phyloP scores from a whole-genome alignment of 1,140 invertebrate species.

The Aphis gossypii region DNA sequence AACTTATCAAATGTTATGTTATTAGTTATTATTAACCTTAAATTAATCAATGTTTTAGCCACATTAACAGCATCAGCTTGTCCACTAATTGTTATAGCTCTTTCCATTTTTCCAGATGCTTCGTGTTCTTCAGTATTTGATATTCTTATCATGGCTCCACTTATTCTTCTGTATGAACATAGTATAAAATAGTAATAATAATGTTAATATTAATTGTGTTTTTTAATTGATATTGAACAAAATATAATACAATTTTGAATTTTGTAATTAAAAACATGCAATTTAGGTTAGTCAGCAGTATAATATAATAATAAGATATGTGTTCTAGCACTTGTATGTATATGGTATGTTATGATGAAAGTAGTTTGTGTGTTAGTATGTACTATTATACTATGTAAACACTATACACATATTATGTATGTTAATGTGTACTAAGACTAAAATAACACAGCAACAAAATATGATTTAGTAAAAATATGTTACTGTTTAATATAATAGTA shows the following conservation, averaged over 20 bases:
- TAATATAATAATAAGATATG: background rate
- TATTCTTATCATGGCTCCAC: slow-evolving; percentile 76
- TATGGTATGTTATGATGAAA: background rate
- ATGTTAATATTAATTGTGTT: background rate
- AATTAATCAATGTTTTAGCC: slow-evolving; percentile 76
- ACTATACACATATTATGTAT: too few relatives aligned
- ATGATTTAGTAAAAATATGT: too few relatives aligned
- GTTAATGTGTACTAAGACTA: too few relatives aligned
- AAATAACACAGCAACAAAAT: too few relatives aligned
- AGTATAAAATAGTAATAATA: background rate
- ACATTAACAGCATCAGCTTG: slow-evolving; percentile 73
- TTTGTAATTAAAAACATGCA: background rate
- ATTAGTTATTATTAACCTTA: slow-evolving; percentile 69
- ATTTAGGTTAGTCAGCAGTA: background rate
- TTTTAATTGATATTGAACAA: background rate
- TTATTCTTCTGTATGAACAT: slow-evolving; percentile 68
- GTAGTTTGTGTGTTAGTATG: too few relatives aligned
- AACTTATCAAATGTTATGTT: background rate
- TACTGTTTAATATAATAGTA: too few relatives aligned
- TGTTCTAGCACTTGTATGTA: background rate
- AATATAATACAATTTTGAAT: background rate
- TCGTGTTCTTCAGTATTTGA: slow-evolving; percentile 71
- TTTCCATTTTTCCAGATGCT: slow-evolving; percentile 66
- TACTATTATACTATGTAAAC: too few relatives aligned
- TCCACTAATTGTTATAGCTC: slow-evolving; percentile 74